A percentile compares a stretch with the other conserved stretches of the same genome.
Conservation (phyloP, 2,113 vertebrate genomes). For the Coturnix japonica region DNA sequence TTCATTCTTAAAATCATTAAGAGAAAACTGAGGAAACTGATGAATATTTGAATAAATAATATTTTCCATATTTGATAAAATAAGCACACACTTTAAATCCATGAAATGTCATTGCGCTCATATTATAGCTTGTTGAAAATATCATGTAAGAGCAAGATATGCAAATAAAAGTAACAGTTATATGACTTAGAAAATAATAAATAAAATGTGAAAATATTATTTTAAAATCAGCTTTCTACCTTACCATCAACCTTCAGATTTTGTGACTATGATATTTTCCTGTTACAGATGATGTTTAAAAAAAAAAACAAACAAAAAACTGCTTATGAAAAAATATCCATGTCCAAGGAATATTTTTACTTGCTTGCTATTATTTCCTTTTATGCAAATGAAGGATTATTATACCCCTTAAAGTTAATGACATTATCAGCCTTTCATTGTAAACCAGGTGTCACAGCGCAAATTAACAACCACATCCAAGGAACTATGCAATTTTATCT, state of each 20-base stretch:
- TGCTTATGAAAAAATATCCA: not conserved
- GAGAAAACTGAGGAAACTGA: not conserved
- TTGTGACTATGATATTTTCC: not conserved
- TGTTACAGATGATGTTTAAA: not conserved
- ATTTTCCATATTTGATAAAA: not conserved
- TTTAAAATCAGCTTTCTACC: not conserved
- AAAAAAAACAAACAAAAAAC: not conserved
- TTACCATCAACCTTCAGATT: not conserved
- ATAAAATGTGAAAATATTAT: not conserved
- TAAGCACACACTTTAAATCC: not conserved
- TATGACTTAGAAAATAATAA: not conserved
- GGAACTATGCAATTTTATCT: not conserved
- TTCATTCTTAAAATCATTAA: not conserved
- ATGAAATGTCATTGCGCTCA: rapidly evolving
- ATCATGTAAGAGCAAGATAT: not conserved
- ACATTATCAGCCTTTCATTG: not conserved
- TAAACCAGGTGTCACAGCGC: not conserved
- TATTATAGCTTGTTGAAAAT: not conserved
- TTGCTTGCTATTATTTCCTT: not conserved
- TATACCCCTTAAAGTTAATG: not conserved
- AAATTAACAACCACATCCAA: not conserved
- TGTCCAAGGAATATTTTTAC: not conserved
- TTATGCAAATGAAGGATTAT: slow-evolving; percentile 3
- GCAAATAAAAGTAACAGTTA: not conserved
- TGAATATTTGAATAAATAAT: not conserved